phyloP scores from a whole-genome alignment of 2,113 vertebrate species.

The Zosterops hypoxanthus region DNA sequence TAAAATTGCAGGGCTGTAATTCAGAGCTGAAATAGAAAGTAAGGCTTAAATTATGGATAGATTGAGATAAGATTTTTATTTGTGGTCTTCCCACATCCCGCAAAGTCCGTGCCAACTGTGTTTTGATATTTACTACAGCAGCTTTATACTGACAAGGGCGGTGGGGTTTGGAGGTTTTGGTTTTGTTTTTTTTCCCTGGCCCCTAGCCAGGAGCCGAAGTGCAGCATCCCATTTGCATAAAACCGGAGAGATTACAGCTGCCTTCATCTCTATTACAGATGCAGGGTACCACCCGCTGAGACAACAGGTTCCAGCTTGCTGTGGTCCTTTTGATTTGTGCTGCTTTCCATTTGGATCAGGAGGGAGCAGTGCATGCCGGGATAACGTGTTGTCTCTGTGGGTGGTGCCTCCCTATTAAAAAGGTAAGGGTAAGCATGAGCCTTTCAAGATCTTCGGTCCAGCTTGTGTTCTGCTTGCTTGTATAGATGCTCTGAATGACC shows the following conservation, averaged over 20 bases:
- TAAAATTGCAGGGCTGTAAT: neutral
- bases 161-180: neutral
- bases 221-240: conserved; percentile 6
- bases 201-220: neutral
- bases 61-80: conserved; percentile 24
- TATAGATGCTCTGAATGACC: conserved; percentile 51
- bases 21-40: neutral
- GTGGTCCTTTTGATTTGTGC: conserved; percentile 44
- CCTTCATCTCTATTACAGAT: conserved; percentile 43
- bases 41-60: neutral
- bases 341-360: conserved; percentile 24
- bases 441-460: conserved; percentile 44
- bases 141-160: neutral
- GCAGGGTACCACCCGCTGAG: conserved; percentile 31
- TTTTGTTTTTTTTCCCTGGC: neutral
- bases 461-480: conserved; percentile 43
- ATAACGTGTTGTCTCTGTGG: conserved; percentile 31
- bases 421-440: conserved; percentile 50
- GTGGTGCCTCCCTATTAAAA: conserved; percentile 54
- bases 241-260: conserved; percentile 2
- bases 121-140: conserved; percentile 6
- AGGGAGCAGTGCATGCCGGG: conserved; percentile 28
- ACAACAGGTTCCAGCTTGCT: conserved; percentile 44
- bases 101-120: neutral
- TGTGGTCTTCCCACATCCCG: neutral